phyloP scores from a whole-genome alignment of 2,888 invertebrate species.

The Chloroclysta siterata region DNA sequence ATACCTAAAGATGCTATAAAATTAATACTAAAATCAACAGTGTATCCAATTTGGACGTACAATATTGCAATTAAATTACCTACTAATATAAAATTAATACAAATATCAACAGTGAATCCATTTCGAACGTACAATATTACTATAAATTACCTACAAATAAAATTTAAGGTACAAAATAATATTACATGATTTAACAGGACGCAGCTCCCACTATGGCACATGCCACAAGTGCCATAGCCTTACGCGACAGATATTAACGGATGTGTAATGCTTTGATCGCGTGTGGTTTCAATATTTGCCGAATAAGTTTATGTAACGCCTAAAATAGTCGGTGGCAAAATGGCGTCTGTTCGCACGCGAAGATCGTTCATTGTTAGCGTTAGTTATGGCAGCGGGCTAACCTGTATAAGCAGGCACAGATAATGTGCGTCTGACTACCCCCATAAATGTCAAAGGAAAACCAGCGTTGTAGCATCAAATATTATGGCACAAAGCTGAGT shows the following conservation, averaged over 20 bases:
- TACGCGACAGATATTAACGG: neutral
- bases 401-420: neutral
- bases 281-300: constrained; percentile 28
- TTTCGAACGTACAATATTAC: too few relatives aligned
- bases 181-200: neutral
- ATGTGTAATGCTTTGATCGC: constrained; percentile 27
- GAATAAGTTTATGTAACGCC: constrained; percentile 26
- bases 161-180: too few relatives aligned
- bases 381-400: constrained; percentile 8
- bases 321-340: constrained; percentile 17
- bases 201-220: neutral
- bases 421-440: constrained; percentile 2
- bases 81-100: too few relatives aligned
- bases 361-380: constrained; percentile 14
- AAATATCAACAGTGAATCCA: too few relatives aligned
- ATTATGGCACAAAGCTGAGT: too few relatives aligned
- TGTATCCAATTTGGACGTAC: too few relatives aligned
- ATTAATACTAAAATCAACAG: too few relatives aligned
- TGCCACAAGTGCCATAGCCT: neutral
- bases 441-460: too few relatives aligned
- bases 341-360: constrained; percentile 22
- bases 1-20: too few relatives aligned
- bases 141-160: too few relatives aligned
- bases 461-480: too few relatives aligned
- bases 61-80: too few relatives aligned